Conservation (phyloP, 2,888 invertebrate genomes). For the Acrobasis suavella region DNA sequence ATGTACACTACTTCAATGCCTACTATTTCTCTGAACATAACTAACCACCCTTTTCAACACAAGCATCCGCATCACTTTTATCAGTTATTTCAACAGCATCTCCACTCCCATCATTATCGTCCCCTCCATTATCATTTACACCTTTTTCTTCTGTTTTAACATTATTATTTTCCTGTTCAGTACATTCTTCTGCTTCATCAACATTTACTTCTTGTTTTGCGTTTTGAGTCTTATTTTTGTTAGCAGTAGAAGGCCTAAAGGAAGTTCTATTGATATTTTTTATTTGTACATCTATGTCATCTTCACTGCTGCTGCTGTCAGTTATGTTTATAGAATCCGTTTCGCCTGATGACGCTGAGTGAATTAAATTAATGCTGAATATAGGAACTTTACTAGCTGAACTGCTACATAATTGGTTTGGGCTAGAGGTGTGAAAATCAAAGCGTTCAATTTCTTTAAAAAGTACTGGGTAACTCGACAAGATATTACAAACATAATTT, state of each 20-base stretch:
- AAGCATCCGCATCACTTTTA: background rate
- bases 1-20: too few species aligned
- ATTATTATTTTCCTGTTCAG: background rate
- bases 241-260: slow-evolving; percentile 30
- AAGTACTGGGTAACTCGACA: too few species aligned
- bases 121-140: slow-evolving; percentile 13
- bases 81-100: background rate
- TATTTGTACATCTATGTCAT: slow-evolving; percentile 34
- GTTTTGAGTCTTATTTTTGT: slow-evolving; percentile 6
- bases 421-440: too few species aligned
- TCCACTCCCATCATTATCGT: slow-evolving; percentile 13
- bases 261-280: slow-evolving; percentile 28
- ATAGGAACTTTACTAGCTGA: background rate
- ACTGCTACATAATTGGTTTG: too few species aligned
- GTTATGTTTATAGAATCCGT: slow-evolving; percentile 55
- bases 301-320: slow-evolving; percentile 45
- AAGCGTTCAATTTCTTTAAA: too few species aligned
- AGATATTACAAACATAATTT: too few species aligned
- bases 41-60: background rate
- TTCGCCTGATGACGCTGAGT: slow-evolving; percentile 58
- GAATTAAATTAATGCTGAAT: background rate
- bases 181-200: slow-evolving; percentile 11
- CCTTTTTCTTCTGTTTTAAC: slow-evolving; percentile 23
- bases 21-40: background rate
- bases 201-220: background rate